These are phyloP conservation scores for Sebastes oblongus DNA, from an alignment of 2,797 vertebrate species.

Conservation along the genomic window DNA sequence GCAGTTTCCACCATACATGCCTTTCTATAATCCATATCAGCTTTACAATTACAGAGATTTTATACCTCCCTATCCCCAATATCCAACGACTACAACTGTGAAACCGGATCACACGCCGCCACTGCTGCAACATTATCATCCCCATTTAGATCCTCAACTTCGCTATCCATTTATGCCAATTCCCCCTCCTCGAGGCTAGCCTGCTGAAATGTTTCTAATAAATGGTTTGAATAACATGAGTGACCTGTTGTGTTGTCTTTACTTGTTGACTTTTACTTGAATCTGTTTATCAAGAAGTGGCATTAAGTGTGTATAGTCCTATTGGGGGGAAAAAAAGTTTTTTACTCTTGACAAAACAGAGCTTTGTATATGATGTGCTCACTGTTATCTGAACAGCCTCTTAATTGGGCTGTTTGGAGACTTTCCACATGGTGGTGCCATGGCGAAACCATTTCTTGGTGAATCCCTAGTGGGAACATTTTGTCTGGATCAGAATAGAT, in stretches of 20 bases:
- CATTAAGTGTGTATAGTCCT: not conserved
- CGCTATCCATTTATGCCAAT: not conserved
- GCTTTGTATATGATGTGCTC: not conserved
- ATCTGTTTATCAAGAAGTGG: not conserved
- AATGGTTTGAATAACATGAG: not conserved
- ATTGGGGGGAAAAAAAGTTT: not conserved
- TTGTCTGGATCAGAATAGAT: not conserved
- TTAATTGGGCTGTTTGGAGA: not conserved
- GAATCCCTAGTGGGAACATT: not conserved
- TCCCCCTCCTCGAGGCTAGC: not conserved
- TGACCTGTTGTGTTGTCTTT: not conserved
- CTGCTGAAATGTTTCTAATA: conserved; percentile 21
- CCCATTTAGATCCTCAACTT: not conserved
- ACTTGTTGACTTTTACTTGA: not conserved
- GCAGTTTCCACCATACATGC: not conserved
- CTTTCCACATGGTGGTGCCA: not conserved
- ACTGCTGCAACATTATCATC: not conserved
- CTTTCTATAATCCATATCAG: not conserved
- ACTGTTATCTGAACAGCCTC: not conserved
- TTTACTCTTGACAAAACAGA: not conserved
- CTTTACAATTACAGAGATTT: no score
- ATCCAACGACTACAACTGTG: not conserved
- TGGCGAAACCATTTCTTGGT: not conserved
- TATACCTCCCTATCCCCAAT: not conserved
- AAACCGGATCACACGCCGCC: not conserved